phyloP scores from a whole-genome alignment of 2,113 vertebrate species.

The Clupea harengus region DNA sequence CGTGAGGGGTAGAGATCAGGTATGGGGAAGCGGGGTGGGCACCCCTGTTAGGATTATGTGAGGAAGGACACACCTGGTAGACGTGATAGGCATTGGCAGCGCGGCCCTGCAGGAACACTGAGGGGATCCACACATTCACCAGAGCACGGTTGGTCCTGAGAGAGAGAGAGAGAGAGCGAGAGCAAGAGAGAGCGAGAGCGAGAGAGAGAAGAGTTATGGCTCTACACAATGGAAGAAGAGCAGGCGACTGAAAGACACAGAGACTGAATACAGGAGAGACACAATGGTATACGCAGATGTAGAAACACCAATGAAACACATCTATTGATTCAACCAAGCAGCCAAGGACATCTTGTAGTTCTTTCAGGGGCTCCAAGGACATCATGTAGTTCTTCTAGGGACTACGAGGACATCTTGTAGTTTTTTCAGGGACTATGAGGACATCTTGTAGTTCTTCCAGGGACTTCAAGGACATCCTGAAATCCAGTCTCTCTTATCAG shows the following conservation, averaged over 20 bases:
- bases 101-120: conserved; percentile 93
- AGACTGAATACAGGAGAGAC: not conserved
- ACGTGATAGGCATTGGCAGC: conserved; percentile 96
- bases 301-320: not conserved
- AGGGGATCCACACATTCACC: conserved; percentile 99
- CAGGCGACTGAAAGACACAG: not conserved
- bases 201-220: not conserved
- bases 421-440: not conserved
- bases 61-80: conserved; percentile 82
- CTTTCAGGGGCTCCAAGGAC: not conserved
- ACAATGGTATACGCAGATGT: not conserved
- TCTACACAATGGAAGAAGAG: not conserved
- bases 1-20: not conserved
- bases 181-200: not conserved
- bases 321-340: not conserved
- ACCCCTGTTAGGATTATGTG: not conserved
- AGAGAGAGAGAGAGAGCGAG: not conserved
- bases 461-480: not conserved
- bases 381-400: not conserved
- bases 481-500: not conserved
- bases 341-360: not conserved
- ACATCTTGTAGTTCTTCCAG: too few relatives aligned
- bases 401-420: not conserved
- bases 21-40: not conserved
- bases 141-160: conserved; percentile 91